phyloP scores from a whole-genome alignment of 2,888 invertebrate genomes.

The Himalopsyche kuldschensis region DNA sequence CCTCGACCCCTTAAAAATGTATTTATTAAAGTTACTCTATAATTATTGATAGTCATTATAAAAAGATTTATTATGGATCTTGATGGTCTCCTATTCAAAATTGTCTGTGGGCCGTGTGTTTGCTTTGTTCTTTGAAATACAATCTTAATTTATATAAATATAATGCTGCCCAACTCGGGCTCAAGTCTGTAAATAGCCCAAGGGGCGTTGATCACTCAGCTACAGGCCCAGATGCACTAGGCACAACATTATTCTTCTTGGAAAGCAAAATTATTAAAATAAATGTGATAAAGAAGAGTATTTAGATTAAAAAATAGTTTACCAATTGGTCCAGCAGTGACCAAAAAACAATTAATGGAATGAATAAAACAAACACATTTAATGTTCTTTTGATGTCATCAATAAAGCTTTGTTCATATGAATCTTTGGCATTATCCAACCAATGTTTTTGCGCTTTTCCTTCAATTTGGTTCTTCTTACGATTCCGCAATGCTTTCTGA shows the following conservation, averaged over 20 bases:
- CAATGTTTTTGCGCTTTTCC: constrained; percentile 62
- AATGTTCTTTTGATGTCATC: constrained; percentile 78
- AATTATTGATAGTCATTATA: no score
- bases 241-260: no score
- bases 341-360: constrained; percentile 92
- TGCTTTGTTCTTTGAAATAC: no score
- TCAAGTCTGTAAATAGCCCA: no score
- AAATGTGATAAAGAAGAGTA: not conserved
- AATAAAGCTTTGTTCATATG: constrained; percentile 70
- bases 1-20: constrained; percentile 63
- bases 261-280: no score
- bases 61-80: no score
- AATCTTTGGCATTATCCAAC: constrained; percentile 82
- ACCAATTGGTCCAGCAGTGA: constrained; percentile 90
- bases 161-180: no score
- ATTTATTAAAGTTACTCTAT: not conserved
- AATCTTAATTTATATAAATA: no score
- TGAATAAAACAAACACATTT: constrained; percentile 74
- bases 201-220: no score
- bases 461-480: constrained; percentile 28
- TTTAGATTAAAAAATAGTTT: constrained; percentile 37
- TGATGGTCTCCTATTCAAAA: no score
- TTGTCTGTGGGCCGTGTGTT: no score
- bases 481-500: constrained; percentile 57
- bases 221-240: no score